Evolutionary conservation across 2,797 vertebrate species (phyloP).

Genomic region (Gambusia yucatana): DNA sequence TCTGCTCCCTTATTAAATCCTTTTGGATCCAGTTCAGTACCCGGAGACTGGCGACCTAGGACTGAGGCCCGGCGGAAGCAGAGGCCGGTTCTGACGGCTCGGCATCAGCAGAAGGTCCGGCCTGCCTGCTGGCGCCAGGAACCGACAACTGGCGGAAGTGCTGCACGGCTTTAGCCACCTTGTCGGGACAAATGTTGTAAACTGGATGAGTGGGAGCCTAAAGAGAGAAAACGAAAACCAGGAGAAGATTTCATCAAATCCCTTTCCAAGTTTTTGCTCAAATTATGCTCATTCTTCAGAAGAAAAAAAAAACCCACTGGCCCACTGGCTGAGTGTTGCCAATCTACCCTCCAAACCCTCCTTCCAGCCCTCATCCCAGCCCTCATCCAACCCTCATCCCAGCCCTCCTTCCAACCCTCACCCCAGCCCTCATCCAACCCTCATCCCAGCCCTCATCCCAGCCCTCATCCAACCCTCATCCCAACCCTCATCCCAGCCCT

Average conservation of each 20-base stretch:
- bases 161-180: constrained; percentile 87
- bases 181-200: constrained; percentile 95
- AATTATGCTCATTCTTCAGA: too few species aligned
- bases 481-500: too few species aligned
- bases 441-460: too few species aligned
- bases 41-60: constrained; percentile 37
- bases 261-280: too few species aligned
- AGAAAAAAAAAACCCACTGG: too few species aligned
- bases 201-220: constrained; percentile 94
- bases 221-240: not conserved
- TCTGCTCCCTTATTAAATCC: constrained; percentile 9
- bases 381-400: too few species aligned
- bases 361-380: too few species aligned
- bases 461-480: too few species aligned
- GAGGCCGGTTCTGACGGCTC: constrained; percentile 12
- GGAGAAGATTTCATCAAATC: not conserved
- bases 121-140: constrained; percentile 55
- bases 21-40: constrained; percentile 26
- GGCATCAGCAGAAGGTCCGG: not conserved
- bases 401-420: too few species aligned
- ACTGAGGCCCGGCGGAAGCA: constrained; percentile 23
- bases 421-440: too few species aligned
- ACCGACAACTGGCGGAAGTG: constrained; percentile 86
- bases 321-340: too few species aligned
- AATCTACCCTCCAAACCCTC: too few species aligned